A percentile compares a stretch with the other conserved stretches of the same genome.
Evolutionary conservation across 1,140 invertebrate species (phyloP).

Genomic region (Sitophilus oryzae): DNA sequence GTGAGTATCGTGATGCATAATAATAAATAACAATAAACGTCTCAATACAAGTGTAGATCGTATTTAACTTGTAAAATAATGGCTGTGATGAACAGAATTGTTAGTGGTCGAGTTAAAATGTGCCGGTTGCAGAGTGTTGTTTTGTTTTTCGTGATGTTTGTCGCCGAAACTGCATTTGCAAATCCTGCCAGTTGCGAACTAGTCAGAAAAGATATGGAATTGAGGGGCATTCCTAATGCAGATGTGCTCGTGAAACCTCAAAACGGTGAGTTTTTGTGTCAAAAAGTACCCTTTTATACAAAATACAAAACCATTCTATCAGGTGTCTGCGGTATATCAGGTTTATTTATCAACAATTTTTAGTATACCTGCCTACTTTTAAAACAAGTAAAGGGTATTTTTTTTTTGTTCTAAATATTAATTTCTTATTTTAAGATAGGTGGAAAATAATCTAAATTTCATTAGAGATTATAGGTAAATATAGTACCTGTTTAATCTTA

Average conservation of each 20-base stretch:
- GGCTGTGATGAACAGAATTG: constrained; percentile 28
- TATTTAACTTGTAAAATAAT: constrained; percentile 10
- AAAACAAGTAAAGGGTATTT: too few species aligned
- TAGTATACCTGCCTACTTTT: too few species aligned
- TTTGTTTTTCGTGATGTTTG: constrained; percentile 15
- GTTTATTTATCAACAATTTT: too few species aligned
- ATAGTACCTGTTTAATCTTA: too few species aligned
- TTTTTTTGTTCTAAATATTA: too few species aligned
- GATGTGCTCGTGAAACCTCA: constrained; percentile 12
- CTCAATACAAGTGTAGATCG: constrained; percentile 13
- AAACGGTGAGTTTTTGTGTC: constrained; percentile 28
- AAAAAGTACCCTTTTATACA: too few species aligned
- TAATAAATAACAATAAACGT: constrained; percentile 1
- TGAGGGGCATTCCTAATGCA: constrained; percentile 5
- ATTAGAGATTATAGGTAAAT: too few species aligned
- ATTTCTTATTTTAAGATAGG: too few species aligned
- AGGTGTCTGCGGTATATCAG: too few species aligned
- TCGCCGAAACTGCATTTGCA: constrained; percentile 11
- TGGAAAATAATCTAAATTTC: too few species aligned
- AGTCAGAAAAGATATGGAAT: constrained; percentile 15
- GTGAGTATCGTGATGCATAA: constrained; percentile 20
- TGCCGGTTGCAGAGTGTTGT: constrained; percentile 25
- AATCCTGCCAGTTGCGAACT: constrained; percentile 19
- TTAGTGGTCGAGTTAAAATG: constrained; percentile 20
- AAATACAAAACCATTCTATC: too few species aligned